These are phyloP conservation scores for Fringilla coelebs DNA, from an alignment of 2,797 vertebrate species.

Conservation along the genomic window DNA sequence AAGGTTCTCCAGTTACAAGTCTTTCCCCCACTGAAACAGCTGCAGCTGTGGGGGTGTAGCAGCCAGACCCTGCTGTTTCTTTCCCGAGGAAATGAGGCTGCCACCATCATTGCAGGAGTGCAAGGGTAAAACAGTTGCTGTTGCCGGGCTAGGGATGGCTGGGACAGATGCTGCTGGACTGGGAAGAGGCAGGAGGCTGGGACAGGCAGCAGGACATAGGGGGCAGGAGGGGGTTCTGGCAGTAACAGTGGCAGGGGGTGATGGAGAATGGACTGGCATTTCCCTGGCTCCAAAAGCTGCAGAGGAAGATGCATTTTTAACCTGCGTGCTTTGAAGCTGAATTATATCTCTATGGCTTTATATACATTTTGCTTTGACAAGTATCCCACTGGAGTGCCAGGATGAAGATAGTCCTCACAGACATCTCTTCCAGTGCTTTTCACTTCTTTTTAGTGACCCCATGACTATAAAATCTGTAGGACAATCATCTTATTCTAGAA, in stretches of 20 bases:
- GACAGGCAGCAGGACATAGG: background rate
- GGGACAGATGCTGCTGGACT: background rate
- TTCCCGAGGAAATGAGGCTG: background rate
- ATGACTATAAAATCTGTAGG: background rate
- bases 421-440: background rate
- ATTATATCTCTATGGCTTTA: background rate
- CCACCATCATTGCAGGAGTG: background rate
- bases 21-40: background rate
- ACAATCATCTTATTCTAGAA: background rate
- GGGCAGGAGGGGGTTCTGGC: background rate
- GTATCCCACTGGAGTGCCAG: background rate
- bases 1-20: background rate
- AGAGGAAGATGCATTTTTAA: background rate
- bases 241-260: background rate
- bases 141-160: background rate
- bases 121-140: background rate
- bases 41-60: background rate
- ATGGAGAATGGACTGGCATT: background rate
- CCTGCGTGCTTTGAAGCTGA: background rate
- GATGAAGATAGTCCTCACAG: background rate
- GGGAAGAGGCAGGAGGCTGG: background rate
- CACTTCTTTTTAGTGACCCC: background rate
- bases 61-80: background rate
- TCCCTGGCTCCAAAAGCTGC: accelerated
- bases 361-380: background rate